Conservation (phyloP, 2,797 vertebrate genomes). For the Manis crassicaudata region DNA sequence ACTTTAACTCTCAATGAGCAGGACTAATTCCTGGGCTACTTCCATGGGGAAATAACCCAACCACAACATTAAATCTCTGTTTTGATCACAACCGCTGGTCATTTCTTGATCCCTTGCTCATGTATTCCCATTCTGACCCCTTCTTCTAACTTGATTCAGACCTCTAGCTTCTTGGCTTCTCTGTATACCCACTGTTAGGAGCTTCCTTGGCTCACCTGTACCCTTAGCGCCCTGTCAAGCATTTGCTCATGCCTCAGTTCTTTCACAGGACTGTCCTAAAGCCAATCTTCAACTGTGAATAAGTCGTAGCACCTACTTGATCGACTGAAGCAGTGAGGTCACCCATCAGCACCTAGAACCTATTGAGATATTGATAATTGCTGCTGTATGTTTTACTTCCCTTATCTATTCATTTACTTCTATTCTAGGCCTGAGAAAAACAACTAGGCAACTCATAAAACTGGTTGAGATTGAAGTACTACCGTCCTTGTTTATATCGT, state of each 20-base stretch:
- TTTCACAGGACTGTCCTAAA: not conserved
- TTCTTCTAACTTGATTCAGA: not conserved
- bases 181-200: not conserved
- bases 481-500: not conserved
- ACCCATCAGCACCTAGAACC: not conserved
- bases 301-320: not conserved
- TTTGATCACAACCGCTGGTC: not conserved
- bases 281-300: not conserved
- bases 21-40: not conserved
- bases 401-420: not conserved
- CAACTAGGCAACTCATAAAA: not conserved
- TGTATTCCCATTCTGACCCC: not conserved
- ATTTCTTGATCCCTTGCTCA: not conserved
- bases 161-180: not conserved
- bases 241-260: not conserved
- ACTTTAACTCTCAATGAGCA: not conserved
- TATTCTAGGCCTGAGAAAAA: not conserved
- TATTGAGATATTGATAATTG: not conserved
- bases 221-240: not conserved
- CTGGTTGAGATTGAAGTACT: not conserved
- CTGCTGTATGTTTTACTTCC: not conserved
- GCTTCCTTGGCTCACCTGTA: too few species aligned
- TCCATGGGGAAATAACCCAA: not conserved
- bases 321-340: not conserved
- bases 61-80: not conserved